Evolutionary conservation across 2,113 vertebrate species (phyloP).

Genomic region (Salminus brasiliensis): DNA sequence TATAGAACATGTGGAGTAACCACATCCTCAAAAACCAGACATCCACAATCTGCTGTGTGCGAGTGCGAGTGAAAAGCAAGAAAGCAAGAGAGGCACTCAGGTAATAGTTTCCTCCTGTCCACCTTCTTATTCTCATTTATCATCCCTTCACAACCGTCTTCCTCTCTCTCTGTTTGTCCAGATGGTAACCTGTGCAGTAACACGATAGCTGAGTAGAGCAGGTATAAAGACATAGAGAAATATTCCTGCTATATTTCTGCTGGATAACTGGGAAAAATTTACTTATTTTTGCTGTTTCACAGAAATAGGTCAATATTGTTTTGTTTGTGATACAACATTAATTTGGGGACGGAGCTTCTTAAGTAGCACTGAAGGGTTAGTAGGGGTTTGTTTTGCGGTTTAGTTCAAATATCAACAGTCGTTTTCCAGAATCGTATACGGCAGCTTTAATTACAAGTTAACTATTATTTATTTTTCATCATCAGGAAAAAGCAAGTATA

Average conservation of each 20-base stretch:
- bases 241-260: neutral
- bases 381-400: too few relatives aligned
- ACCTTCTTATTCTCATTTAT: neutral
- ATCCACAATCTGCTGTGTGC: neutral
- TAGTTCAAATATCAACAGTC: too few relatives aligned
- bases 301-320: too few relatives aligned
- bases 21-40: constrained; percentile 41
- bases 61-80: constrained; percentile 40
- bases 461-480: too few relatives aligned
- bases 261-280: too few relatives aligned
- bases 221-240: neutral
- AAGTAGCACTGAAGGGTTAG: too few relatives aligned
- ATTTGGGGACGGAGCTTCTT: too few relatives aligned
- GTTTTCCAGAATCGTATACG: too few relatives aligned
- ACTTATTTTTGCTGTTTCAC: too few relatives aligned
- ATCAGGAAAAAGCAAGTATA: too few relatives aligned
- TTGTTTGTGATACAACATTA: too few relatives aligned
- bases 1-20: neutral
- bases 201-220: neutral
- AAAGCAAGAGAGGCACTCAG: constrained; percentile 50
- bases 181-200: neutral
- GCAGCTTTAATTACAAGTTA: too few relatives aligned
- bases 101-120: constrained; percentile 33
- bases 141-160: neutral
- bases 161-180: neutral